phyloP scores from a whole-genome alignment of 53 echinoderm and acorn worm species.

The Echinometra lucunter region DNA sequence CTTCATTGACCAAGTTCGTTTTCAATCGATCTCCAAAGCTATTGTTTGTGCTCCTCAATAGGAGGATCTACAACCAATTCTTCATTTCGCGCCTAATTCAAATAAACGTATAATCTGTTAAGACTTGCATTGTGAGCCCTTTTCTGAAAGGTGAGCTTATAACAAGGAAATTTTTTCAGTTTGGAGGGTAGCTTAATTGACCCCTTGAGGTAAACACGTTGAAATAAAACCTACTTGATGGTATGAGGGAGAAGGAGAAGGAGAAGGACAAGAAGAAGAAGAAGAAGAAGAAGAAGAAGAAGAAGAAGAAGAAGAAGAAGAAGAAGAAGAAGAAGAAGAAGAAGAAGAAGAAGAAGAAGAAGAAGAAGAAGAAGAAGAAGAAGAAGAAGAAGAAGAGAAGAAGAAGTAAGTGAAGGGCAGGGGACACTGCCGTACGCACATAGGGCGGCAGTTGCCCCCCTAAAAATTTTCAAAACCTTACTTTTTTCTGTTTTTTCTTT shows the following conservation, averaged over 20 bases:
- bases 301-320: background rate
- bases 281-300: background rate
- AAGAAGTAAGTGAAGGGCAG: background rate
- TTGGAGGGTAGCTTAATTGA: conserved; percentile 15
- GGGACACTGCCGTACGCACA: too few species aligned
- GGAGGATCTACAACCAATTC: background rate
- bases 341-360: background rate
- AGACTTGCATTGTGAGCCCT: conserved; percentile 7
- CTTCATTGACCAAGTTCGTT: conserved; percentile 47
- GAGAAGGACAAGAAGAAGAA: background rate
- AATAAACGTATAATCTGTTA: conserved; percentile 44
- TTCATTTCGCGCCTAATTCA: conserved; percentile 15
- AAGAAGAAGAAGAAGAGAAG: background rate
- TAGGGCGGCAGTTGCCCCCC: too few species aligned
- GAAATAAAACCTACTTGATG: background rate
- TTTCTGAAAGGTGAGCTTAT: background rate
- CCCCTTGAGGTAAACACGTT: background rate
- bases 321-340: background rate
- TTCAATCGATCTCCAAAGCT: background rate
- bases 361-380: background rate
- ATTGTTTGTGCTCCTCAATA: background rate
- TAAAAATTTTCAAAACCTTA: too few species aligned
- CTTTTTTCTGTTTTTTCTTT: too few species aligned
- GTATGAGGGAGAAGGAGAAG: background rate
- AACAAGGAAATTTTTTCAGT: background rate